Base-by-base conservation (phyloP, 92 coral and sea anemone species). In the Phymanthus crucifer region DNA sequence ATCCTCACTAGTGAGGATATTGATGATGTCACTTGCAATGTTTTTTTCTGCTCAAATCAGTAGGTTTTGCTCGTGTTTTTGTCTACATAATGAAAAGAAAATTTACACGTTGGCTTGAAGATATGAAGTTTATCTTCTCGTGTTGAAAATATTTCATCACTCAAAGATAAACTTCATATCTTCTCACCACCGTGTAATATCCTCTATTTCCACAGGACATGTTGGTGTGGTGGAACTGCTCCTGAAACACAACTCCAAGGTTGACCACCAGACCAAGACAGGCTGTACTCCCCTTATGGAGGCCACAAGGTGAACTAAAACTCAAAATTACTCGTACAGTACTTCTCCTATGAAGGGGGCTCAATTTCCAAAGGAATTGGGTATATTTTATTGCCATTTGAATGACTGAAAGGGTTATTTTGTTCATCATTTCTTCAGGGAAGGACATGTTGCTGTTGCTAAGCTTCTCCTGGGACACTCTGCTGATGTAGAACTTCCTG, bases 231-330 rank as follows among this genome's bases (percentile, higher is more conserved):
- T 96, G 57, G 96, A 89, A n/a, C 89, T 96, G 45, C 93, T 96
- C 77, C 87, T 96, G 35, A 92, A 91, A 48, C 99, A 96, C 83
- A 85, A 66, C 74, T 96, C 99, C 24, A 91, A 93, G 81, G 99
- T 94, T 1, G 99, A 96, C 72, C 99, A 96, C 77, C 99, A 96
- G 78, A 96, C 99, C 13, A 96, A 96, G 77, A 96, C 99, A 12
- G 99, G 99, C 43, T 96, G 99, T 71, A 96, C 99, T n/a, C 99
- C 99, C 45, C 88, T 96, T 9, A 96, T 96, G 99, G 99, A 96
- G 72, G 99, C 99, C 40, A 96, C 99, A 74, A 96, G 99, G 99
- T 89, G 64, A 24, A 58, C 67, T 68, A 50, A 50, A 75, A 36
- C 61, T 24, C 47, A 40, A 58, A 21, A 16, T 11, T 46, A 6